Evolutionary conservation across 2,888 invertebrate genomes (phyloP).

Genomic region (Catonia carolina): DNA sequence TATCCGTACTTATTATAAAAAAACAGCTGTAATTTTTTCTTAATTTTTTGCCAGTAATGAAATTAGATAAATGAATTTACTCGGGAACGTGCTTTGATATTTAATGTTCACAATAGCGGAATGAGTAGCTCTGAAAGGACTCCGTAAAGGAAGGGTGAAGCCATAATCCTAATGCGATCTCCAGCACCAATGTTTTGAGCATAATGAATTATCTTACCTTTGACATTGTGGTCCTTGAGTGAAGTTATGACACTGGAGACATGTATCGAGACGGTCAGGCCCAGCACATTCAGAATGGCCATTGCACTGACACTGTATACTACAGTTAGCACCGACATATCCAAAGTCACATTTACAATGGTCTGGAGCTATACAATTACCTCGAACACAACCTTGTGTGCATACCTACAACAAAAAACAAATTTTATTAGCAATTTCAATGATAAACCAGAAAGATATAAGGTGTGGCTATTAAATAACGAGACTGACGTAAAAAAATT

Average conservation of each 20-base stretch:
- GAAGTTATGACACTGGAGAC: conserved; percentile 81
- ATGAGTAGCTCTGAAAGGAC: too few relatives aligned
- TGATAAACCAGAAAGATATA: not conserved
- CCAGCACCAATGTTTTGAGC: too few relatives aligned
- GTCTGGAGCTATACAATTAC: conserved; percentile 74
- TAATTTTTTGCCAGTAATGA: too few relatives aligned
- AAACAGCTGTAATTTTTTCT: too few relatives aligned
- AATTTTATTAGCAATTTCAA: not conserved
- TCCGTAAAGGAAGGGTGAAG: too few relatives aligned
- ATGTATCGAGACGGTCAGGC: conserved; percentile 73
- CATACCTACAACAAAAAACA: conserved; percentile 49
- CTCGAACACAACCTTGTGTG: conserved; percentile 77
- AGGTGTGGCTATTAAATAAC: too few relatives aligned
- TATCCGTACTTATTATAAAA: too few relatives aligned
- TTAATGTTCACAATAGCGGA: too few relatives aligned
- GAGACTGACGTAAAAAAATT: too few relatives aligned
- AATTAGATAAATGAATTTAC: too few relatives aligned
- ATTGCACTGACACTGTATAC: conserved; percentile 89
- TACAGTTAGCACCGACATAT: conserved; percentile 90
- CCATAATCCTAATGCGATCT: too few relatives aligned
- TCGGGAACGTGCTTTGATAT: too few relatives aligned
- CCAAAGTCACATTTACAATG: conserved; percentile 88
- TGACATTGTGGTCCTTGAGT: conserved; percentile 88
- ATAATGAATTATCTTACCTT: conserved; percentile 53
- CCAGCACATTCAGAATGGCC: conserved; percentile 89